Conservation (phyloP, 1,140 invertebrate genomes). For the Aphelinus certus region DNA sequence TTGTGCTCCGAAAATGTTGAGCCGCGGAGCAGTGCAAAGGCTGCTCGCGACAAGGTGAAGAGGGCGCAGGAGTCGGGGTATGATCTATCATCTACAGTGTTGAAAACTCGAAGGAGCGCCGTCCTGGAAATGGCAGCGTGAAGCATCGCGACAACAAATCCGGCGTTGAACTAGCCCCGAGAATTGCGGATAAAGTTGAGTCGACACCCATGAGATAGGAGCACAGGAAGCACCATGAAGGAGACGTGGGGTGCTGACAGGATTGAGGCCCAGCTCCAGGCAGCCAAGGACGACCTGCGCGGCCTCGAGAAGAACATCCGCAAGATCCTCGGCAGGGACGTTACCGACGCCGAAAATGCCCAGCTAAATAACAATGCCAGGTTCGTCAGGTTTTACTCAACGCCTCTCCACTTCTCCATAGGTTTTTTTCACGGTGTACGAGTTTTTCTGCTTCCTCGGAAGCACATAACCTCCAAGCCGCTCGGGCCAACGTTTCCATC, state of each 20-base stretch:
- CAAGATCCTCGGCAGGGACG: slow-evolving; percentile 64
- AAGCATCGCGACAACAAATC: slow-evolving; percentile 23
- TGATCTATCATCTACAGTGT: no score
- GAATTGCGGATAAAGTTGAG: background rate
- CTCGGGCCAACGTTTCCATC: no score
- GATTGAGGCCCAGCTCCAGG: slow-evolving; percentile 60
- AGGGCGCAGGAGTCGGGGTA: no score
- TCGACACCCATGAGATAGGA: slow-evolving; percentile 12
- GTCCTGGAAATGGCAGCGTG: slow-evolving; percentile 27
- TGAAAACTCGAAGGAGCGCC: no score
- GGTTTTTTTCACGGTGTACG: no score
- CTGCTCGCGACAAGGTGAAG: no score
- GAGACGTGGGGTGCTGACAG: slow-evolving; percentile 60
- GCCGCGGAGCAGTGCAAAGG: no score
- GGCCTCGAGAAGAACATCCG: slow-evolving; percentile 62
- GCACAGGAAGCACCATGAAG: slow-evolving; percentile 39
- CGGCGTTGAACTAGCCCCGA: slow-evolving; percentile 7
- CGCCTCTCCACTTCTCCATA: no score
- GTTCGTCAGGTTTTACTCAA: no score
- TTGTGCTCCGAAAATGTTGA: no score
- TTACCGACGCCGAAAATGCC: slow-evolving; percentile 62
- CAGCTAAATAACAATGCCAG: no score
- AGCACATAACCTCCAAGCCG: slow-evolving; percentile 6
- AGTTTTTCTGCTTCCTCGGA: background rate
- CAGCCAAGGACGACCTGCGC: slow-evolving; percentile 59